Base-by-base conservation (phyloP, 2,888 invertebrate genomes). In the Yponomeuta sedellus region DNA sequence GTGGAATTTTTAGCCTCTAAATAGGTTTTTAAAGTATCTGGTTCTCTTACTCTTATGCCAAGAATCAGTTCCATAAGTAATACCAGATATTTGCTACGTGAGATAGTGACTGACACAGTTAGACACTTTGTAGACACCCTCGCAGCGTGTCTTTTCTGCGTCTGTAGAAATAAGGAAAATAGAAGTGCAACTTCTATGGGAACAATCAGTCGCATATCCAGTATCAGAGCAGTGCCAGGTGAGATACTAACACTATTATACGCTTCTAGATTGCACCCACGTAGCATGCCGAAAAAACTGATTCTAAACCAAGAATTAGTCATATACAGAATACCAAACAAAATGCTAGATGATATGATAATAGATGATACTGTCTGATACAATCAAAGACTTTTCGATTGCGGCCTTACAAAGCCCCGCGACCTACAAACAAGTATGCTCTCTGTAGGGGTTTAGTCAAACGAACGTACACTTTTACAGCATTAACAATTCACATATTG, bases 201-300 rank as follows among this genome's bases (percentile, higher is more conserved):
- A 93, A 97, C 80, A 99, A 99, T 92, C 96, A 97, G 92, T 98
- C 98, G 79, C 97, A 97, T 77, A 96, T 98, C 77, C 94, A 95
- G 61, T 97, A 97, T 85, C 92, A 94, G 69, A 94, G 95, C 66
- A 98, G 98, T 85, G 97, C 97, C 81, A 95, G 95, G 97, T 97
- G 10, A n/a, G 61, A 16, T 12, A 64, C 6, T 16, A 19, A 52
- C 6, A 25, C 25, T 4, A 25, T 25, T 25, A 1, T 2, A 25
- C 5, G 4, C 2, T 25, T 25, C 25, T 25, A 25, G 25, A 25
- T 25, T 25, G 25, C 25, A 25, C 25, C 25, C 5, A n/a, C n/a
- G n/a, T 1, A 25, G 25, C 2, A 4, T 25, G 25, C n/a, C n/a
- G n/a, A n/a, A n/a, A 5, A 25, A 25, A 25, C 25, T 1, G 25